Percentiles rank a stretch among this genome's conserved stretches.
Conservation (phyloP, 2,888 invertebrate genomes). For the Volucella zonaria region DNA sequence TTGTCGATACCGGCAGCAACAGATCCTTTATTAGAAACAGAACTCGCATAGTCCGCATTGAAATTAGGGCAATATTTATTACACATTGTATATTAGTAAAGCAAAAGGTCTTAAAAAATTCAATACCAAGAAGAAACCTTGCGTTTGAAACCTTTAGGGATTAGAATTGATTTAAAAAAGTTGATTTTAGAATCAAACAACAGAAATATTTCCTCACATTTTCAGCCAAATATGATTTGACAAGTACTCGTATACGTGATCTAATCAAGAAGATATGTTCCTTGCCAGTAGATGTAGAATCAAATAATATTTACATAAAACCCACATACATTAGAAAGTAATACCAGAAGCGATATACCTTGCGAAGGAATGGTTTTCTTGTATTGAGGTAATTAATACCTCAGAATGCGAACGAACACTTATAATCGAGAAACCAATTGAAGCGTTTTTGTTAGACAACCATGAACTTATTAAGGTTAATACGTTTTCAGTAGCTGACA, state of each 20-base stretch:
- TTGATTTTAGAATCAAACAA: conserved; percentile 7
- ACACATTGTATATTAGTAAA: no score
- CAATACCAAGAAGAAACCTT: conserved; percentile 30
- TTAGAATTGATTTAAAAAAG: no score
- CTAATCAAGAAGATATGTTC: not conserved
- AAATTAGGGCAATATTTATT: no score
- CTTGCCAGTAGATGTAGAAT: conserved; percentile 14
- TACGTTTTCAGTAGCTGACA: not conserved
- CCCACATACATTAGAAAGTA: not conserved
- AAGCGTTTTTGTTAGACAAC: not conserved
- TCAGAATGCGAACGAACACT: not conserved
- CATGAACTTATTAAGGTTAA: not conserved
- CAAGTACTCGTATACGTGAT: not conserved
- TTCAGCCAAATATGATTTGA: conserved; percentile 27
- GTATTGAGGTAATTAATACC: conserved; percentile 29
- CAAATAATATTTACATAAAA: conserved; percentile 1
- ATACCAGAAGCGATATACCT: not conserved
- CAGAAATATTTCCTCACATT: conserved; percentile 16
- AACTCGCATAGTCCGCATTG: no score
- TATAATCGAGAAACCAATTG: conserved; percentile 22
- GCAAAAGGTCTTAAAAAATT: no score
- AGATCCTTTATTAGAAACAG: no score
- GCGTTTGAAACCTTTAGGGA: not conserved
- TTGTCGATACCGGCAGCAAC: no score
- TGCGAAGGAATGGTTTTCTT: conserved; percentile 2